Base-by-base conservation (phyloP, 1,140 invertebrate species). In the Pogonus chalceus region DNA sequence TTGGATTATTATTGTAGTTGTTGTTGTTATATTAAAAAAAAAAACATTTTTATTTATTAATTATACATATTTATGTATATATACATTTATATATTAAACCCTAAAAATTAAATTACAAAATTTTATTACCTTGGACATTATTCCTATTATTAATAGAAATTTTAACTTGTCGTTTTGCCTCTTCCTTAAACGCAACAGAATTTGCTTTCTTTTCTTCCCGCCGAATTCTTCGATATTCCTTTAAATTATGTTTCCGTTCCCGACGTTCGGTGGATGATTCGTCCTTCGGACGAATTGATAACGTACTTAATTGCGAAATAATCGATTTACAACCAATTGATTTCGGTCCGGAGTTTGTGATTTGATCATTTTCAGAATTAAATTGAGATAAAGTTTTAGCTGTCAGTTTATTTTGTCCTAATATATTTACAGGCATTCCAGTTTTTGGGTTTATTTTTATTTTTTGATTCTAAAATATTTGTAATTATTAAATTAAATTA, bases 181-280 rank as follows among this genome's bases (percentile, higher is more conserved):
- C 90, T 59, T 90, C 84, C 67, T 90, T 92, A 69, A 96, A 96
- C 0, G 89, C 89, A 54, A 81, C 68, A 20, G 79, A 81, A 65
- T 94, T 96, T 0, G 82, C 77, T 67, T 96, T 96, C 69, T 87
- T 88, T 66, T 96, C 92, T 53, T 83, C 65, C 67, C 92, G 78
- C 62, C 93, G 80, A 65, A 91, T 87, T 67, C 76, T 80, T 71
- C 88, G 81, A 64, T 88, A 90, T 58, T 90, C 83, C 71, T 88
- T 94, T 0, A 96, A 69, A 12, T 84, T 74, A 26, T 82, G 78
- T 70, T 97, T 96, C 37, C 93, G 76, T 59, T 84, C 78, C 60
- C 73, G 83, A 65, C 83, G 84, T 60, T 96, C 89, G 59, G 93
- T 88, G 0, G 80, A 64, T 0, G 82, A 85, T 78, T 98, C 95